phyloP scores from a whole-genome alignment of 2,888 invertebrate genomes.

The Hirtodrosophila histrioides region DNA sequence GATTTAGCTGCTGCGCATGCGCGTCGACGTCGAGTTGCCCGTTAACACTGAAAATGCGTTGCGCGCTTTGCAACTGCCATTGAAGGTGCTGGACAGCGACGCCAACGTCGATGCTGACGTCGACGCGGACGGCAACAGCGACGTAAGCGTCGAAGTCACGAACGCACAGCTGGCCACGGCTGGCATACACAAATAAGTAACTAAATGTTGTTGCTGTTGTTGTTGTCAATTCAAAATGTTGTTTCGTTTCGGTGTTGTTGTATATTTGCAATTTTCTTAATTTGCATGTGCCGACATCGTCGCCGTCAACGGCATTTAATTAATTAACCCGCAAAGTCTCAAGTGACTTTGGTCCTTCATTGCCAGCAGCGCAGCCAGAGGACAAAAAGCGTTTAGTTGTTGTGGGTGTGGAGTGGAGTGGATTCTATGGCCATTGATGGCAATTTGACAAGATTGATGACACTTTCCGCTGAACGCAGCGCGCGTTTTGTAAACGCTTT shows the following conservation, averaged over 20 bases:
- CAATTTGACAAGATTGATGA: constrained; percentile 76
- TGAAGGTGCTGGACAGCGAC: constrained; percentile 39
- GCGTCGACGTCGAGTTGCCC: constrained; percentile 54
- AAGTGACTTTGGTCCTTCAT: constrained; percentile 73
- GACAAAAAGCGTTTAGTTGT: constrained; percentile 42
- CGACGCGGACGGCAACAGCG: constrained; percentile 28
- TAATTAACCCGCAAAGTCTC: constrained; percentile 72
- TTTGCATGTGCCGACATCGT: constrained; percentile 72
- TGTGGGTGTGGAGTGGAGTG: constrained; percentile 18
- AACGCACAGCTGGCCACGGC: constrained; percentile 48
- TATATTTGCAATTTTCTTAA: constrained; percentile 78
- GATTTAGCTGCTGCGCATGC: constrained; percentile 67
- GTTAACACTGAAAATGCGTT: constrained; percentile 59
- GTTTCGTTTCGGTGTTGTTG: constrained; percentile 23
- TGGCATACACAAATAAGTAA: constrained; percentile 55
- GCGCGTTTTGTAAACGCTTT: constrained; percentile 68
- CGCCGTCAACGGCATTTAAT: constrained; percentile 60
- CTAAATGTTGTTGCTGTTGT: constrained; percentile 32
- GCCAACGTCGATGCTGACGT: constrained; percentile 15
- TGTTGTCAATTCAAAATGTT: constrained; percentile 46
- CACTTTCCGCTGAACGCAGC: constrained; percentile 53
- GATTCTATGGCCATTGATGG: constrained; percentile 50
- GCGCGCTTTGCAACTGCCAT: constrained; percentile 58
- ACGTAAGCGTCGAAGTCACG: constrained; percentile 35
- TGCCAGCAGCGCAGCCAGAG: constrained; percentile 30